Base-by-base conservation (phyloP, 2,888 invertebrate species). In the Argyra leucocephala region DNA sequence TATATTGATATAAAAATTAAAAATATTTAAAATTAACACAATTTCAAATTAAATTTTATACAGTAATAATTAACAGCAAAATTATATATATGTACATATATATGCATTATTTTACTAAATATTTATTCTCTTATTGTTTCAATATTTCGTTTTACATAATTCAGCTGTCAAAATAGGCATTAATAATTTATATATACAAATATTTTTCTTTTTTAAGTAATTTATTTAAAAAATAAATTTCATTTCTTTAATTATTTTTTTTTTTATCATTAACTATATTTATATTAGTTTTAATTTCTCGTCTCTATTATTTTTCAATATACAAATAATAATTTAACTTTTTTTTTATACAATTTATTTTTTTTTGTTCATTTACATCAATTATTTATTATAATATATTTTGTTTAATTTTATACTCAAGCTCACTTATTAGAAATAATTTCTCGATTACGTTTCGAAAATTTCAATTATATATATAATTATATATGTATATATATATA, bases 291-390 rank as follows among this genome's bases (percentile, higher is more conserved):
- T 48, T 15, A 48, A 5, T 48, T 48, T 12, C 15, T 48, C 48
- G 48, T 48, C 15, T 18, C 15, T 18, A 12, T 48, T 48, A 5
- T 48, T 48, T n/a, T 48, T 48, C 31, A 31, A 31, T 31, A 31
- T 48, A 48, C 15, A 48, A 15, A 48, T 18, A 18, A 18, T 48
- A 48, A 1, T 48, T 48, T 48, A 15, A 48, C 18, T 18, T 48
- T 48, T 48, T 48, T 48, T 48, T 48, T 48, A 48, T n/a, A 48
- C 48, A 48, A 48, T 31, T 31, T n/a, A 31, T 31, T 31, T 48
- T 48, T 12, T 48, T 48, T 48, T 48, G 12, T 31, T 31, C 2
- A 26, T 26, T 26, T 26, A 26, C 6, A 37, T 37, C 3, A 9
- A 18, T 48, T 48, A 18, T 48, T 2, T 48, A 15, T 48, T 48